Conservation (phyloP, 2,888 invertebrate genomes). For the Andrena minutula region DNA sequence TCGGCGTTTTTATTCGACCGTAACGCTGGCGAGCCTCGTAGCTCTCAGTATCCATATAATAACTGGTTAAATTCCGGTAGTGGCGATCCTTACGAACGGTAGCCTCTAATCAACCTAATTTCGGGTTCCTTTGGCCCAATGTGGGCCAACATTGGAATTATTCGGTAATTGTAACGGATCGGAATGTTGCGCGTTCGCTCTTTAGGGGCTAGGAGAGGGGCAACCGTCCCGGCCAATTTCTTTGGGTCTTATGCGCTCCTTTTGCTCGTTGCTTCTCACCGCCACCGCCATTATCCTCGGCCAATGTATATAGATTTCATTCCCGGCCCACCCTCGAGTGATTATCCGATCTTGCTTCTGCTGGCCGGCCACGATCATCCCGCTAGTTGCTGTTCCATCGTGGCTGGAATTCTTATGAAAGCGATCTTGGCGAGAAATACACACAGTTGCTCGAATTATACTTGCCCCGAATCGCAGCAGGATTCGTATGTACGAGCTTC, state of each 20-base stretch:
- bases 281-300: conserved; percentile 60
- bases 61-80: conserved; percentile 85
- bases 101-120: conserved; percentile 85
- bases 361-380: conserved; percentile 26
- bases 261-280: conserved; percentile 24
- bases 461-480: background rate
- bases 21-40: conserved; percentile 24
- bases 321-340: conserved; percentile 33
- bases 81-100: conserved; percentile 84
- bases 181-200: conserved; percentile 80
- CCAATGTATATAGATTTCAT: conserved; percentile 58
- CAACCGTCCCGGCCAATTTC: conserved; percentile 46
- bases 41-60: conserved; percentile 80
- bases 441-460: conserved; percentile 6
- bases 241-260: conserved; percentile 39
- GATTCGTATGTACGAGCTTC: background rate
- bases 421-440: conserved; percentile 32
- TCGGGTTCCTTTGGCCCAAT: conserved; percentile 80
- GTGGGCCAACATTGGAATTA: conserved; percentile 83
- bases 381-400: conserved; percentile 34
- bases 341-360: conserved; percentile 50
- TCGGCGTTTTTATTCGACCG: background rate
- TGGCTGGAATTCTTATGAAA: conserved; percentile 48
- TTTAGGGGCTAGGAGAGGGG: conserved; percentile 54
- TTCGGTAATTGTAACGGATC: conserved; percentile 84